Conservation (phyloP, 2,113 vertebrate species). For the Microtus ochrogaster region DNA sequence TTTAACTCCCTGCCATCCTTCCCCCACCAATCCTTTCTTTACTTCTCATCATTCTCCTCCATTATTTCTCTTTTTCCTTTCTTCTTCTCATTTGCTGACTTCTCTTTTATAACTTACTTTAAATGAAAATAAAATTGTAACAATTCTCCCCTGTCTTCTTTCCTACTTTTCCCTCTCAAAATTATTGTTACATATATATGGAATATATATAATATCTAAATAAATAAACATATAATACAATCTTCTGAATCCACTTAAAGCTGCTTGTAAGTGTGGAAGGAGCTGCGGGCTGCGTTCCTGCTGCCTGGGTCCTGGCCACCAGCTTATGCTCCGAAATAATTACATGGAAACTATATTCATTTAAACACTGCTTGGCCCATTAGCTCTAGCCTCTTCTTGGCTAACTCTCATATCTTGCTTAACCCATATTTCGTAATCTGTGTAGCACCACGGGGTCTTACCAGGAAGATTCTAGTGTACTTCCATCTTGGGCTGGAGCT, state of each 20-base stretch:
- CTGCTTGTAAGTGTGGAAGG: not conserved
- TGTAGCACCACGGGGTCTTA: too few species aligned
- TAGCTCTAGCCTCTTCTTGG: too few species aligned
- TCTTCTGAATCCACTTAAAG: not conserved
- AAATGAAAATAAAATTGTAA: not conserved
- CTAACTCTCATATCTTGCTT: too few species aligned
- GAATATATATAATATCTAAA: not conserved
- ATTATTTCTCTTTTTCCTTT: not conserved
- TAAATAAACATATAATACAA: not conserved
- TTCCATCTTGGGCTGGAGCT: too few species aligned
- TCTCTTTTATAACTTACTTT: not conserved
- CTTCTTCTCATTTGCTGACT: not conserved
- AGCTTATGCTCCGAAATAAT: too few species aligned
- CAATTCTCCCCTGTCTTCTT: not conserved
- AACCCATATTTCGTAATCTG: too few species aligned
- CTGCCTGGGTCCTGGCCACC: too few species aligned
- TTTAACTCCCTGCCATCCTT: not conserved
- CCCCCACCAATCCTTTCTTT: not conserved
- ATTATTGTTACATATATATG: not conserved
- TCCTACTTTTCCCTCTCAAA: not conserved
- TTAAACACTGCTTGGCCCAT: too few species aligned
- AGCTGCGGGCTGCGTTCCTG: too few species aligned
- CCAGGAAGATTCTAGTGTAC: too few species aligned
- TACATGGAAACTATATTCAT: too few species aligned
- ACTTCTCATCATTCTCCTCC: not conserved